These are phyloP conservation scores for Caerostris extrusa DNA, from an alignment of 1,140 invertebrate genomes.

Conservation along the genomic window DNA sequence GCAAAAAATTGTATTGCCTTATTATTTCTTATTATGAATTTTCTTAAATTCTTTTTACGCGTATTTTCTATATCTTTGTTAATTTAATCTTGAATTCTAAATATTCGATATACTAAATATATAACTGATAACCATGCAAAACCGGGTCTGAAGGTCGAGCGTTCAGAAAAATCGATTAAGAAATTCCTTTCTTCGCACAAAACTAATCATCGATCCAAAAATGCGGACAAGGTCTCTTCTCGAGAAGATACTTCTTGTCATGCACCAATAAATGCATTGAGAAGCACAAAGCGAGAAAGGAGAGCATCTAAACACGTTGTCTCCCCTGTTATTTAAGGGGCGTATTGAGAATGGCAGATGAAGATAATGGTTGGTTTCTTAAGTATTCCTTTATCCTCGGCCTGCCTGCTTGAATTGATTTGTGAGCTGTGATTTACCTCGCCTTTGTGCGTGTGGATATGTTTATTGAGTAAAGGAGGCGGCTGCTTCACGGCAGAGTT, in stretches of 20 bases:
- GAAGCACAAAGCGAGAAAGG: not conserved
- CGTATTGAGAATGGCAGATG: not conserved
- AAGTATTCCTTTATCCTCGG: not conserved
- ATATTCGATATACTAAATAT: too few species aligned
- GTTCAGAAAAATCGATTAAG: too few species aligned
- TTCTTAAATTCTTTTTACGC: too few species aligned
- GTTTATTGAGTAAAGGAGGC: not conserved
- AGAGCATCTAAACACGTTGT: not conserved
- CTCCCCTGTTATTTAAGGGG: not conserved
- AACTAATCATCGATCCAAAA: not conserved
- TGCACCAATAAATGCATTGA: not conserved
- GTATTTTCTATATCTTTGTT: too few species aligned
- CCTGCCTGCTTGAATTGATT: not conserved
- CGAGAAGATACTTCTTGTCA: not conserved
- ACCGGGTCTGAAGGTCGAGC: too few species aligned
- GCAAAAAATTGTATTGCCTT: too few species aligned
- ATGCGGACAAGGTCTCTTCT: not conserved
- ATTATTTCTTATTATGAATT: too few species aligned
- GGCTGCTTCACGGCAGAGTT: not conserved
- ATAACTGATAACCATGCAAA: too few species aligned
- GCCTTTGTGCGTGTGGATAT: not conserved
- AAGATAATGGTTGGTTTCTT: not conserved
- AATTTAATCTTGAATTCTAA: too few species aligned
- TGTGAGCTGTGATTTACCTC: not conserved
- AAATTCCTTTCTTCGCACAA: not conserved